Evolutionary conservation across 2,797 vertebrate genomes (phyloP).

Genomic region (Carcharodon carcharias): DNA sequence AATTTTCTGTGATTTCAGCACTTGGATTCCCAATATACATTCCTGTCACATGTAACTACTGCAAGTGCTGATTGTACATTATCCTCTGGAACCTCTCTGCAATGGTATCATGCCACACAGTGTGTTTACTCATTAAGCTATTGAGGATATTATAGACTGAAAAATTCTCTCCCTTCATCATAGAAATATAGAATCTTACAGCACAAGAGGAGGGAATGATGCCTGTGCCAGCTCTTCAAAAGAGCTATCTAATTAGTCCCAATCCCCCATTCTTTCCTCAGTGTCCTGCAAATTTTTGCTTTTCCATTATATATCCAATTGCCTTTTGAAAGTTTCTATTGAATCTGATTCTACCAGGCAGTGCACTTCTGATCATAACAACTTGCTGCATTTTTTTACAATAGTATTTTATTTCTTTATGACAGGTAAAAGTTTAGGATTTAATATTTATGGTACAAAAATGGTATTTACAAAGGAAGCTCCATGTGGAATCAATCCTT

Average conservation of each 20-base stretch:
- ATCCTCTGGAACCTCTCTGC: neutral
- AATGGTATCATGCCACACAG: neutral
- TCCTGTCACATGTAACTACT: neutral
- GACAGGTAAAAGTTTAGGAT: neutral
- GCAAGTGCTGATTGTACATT: neutral
- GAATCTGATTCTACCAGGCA: neutral
- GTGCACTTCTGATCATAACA: neutral
- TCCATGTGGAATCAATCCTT: neutral
- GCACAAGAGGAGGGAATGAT: neutral
- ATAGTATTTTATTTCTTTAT: neutral
- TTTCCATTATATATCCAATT: neutral
- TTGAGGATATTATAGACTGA: neutral
- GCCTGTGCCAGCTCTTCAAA: neutral
- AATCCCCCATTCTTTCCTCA: neutral
- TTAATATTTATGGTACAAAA: neutral
- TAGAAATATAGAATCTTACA: neutral
- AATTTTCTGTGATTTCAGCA: neutral
- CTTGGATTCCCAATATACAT: neutral
- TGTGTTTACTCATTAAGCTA: neutral
- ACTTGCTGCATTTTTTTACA: neutral
- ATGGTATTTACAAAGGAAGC: neutral
- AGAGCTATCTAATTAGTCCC: neutral
- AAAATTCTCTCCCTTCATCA: neutral
- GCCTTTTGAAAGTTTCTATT: neutral
- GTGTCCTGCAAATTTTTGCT: neutral